Evolutionary conservation across 2,797 vertebrate species (phyloP).

Genomic region (Sebastes iracundus): DNA sequence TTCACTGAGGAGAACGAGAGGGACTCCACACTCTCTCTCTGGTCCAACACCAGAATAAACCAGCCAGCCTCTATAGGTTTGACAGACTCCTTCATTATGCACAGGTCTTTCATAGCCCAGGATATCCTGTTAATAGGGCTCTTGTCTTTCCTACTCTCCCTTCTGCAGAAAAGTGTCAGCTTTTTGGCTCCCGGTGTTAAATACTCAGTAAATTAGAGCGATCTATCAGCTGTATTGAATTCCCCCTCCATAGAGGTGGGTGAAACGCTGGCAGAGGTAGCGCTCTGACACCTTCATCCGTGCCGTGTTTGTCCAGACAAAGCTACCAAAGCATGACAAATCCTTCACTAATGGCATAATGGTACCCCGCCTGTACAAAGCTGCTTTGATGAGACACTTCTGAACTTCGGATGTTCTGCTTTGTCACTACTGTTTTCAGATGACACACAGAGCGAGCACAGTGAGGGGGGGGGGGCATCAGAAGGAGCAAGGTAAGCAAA

Average conservation of each 20-base stretch:
- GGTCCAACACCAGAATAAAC: not conserved
- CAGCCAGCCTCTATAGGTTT: constrained; percentile 27
- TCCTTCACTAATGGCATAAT: constrained; percentile 47
- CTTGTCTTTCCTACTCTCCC: constrained; percentile 35
- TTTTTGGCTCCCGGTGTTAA: constrained; percentile 36
- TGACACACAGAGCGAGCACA: not conserved
- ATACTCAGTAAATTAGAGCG: constrained; percentile 54
- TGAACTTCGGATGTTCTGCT: constrained; percentile 32
- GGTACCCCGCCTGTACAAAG: not conserved
- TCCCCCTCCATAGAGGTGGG: constrained; percentile 27
- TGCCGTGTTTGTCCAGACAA: constrained; percentile 40
- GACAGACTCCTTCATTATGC: constrained; percentile 49
- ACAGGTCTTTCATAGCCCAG: constrained; percentile 43
- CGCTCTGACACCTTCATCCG: constrained; percentile 40
- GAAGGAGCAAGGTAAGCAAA: constrained; percentile 27
- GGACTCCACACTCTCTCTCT: not conserved
- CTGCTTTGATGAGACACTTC: constrained; percentile 32
- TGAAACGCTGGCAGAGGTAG: constrained; percentile 7
- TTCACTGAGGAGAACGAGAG: not conserved
- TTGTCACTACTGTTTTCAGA: constrained; percentile 28
- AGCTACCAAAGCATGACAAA: constrained; percentile 30
- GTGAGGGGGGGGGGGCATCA: not conserved
- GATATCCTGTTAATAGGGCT: constrained; percentile 51
- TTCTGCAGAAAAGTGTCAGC: constrained; percentile 30
- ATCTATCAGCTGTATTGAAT: constrained; percentile 56